A percentile compares a stretch with the other conserved stretches of the same genome.
Conservation (phyloP, 2,797 vertebrate species). For the Danio choprae region DNA sequence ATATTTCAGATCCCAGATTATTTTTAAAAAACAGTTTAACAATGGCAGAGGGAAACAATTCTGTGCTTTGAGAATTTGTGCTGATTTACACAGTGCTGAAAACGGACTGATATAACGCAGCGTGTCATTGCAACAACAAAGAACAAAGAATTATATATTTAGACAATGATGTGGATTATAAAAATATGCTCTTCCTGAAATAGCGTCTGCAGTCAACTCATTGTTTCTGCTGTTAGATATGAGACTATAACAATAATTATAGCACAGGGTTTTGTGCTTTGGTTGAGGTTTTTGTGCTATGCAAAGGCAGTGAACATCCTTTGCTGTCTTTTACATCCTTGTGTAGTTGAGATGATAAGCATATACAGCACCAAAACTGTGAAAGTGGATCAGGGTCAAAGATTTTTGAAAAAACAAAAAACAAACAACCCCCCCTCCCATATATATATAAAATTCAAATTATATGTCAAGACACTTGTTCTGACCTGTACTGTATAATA, state of each 20-base stretch:
- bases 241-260: slow-evolving; percentile 25
- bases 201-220: slow-evolving; percentile 41
- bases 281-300: neutral
- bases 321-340: neutral
- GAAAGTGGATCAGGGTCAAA: too few relatives aligned
- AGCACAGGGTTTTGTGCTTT: neutral
- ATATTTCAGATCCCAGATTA: slow-evolving; percentile 34
- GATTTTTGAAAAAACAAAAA: too few relatives aligned
- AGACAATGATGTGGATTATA: slow-evolving; percentile 43
- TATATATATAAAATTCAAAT: too few relatives aligned
- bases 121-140: slow-evolving; percentile 37
- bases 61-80: slow-evolving; percentile 34
- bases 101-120: slow-evolving; percentile 35
- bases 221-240: slow-evolving; percentile 42
- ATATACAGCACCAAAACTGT: neutral
- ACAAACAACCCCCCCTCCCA: too few relatives aligned
- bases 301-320: neutral
- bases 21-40: slow-evolving; percentile 47
- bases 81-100: slow-evolving; percentile 42
- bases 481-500: too few relatives aligned
- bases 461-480: too few relatives aligned
- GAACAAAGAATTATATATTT: slow-evolving; percentile 54
- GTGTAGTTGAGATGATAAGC: neutral
- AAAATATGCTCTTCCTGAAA: slow-evolving; percentile 48
- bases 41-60: slow-evolving; percentile 55